Evolutionary conservation across 2,888 invertebrate genomes (phyloP).

Genomic region (Hyppa rectilinea): DNA sequence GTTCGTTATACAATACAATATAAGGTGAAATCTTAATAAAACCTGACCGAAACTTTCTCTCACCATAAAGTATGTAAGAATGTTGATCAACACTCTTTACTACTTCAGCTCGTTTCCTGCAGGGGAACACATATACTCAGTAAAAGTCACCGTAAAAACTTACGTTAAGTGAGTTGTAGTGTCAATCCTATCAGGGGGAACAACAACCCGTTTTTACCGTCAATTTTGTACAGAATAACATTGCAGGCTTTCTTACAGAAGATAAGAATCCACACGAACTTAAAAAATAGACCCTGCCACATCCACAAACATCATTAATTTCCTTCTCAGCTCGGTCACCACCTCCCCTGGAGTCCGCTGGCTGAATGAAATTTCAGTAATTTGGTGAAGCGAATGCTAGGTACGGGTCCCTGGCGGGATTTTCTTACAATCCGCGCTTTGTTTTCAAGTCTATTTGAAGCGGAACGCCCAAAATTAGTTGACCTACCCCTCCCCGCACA

Average conservation of each 20-base stretch:
- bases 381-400: constrained; percentile 90
- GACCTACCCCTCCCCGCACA: constrained; percentile 62
- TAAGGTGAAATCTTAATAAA: background rate
- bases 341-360: constrained; percentile 82
- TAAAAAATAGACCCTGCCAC: constrained; percentile 55
- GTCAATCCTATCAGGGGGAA: too few relatives aligned
- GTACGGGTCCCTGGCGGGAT: constrained; percentile 86
- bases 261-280: background rate
- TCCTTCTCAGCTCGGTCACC: constrained; percentile 64
- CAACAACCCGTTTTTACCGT: too few relatives aligned
- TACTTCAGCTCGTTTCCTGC: background rate
- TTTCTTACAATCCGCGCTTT: constrained; percentile 89
- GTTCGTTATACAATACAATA: too few relatives aligned
- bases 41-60: background rate
- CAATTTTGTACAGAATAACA: too few relatives aligned
- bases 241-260: too few relatives aligned
- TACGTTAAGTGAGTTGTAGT: too few relatives aligned
- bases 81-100: background rate
- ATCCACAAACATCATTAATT: constrained; percentile 62
- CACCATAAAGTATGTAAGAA: too few relatives aligned
- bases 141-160: too few relatives aligned
- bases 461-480: constrained; percentile 70
- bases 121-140: too few relatives aligned
- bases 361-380: constrained; percentile 90
- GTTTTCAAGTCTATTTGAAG: constrained; percentile 85